phyloP scores from a whole-genome alignment of 2,113 vertebrate species.

The Mohoua ochrocephala region DNA sequence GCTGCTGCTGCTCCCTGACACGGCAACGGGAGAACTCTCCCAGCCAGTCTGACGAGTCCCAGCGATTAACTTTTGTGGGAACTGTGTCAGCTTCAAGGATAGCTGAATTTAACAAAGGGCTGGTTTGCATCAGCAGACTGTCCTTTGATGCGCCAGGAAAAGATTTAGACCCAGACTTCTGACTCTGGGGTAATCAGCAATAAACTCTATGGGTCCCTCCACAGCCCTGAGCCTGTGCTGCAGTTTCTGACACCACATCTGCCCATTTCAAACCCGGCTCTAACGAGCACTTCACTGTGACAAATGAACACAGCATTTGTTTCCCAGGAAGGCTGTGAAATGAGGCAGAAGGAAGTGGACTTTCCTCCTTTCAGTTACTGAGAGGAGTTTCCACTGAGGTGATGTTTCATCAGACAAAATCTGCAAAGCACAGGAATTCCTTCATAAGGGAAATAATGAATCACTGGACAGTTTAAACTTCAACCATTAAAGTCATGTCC shows the following conservation, averaged over 20 bases:
- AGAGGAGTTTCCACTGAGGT: constrained; percentile 23
- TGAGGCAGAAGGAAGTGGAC: constrained; percentile 45
- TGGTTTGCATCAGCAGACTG: neutral
- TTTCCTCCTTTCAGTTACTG: constrained; percentile 22
- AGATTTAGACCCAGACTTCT: constrained; percentile 23
- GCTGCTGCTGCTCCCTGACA: neutral
- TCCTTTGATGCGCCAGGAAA: constrained; percentile 38
- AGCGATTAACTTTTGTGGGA: constrained; percentile 44
- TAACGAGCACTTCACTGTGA: neutral
- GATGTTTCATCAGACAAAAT: constrained; percentile 41
- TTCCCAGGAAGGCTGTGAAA: constrained; percentile 27
- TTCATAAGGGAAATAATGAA: constrained; percentile 41
- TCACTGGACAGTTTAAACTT: constrained; percentile 39
- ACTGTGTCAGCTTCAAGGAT: constrained; percentile 42
- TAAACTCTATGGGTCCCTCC: neutral
- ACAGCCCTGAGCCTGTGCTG: neutral
- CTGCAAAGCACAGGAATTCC: constrained; percentile 41
- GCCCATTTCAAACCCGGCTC: neutral
- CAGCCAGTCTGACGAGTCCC: constrained; percentile 41
- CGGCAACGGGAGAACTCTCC: neutral
- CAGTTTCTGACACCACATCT: neutral
- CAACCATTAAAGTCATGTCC: neutral
- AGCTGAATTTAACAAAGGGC: neutral
- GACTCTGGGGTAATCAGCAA: neutral
- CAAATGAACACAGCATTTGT: neutral